Evolutionary conservation across 1,140 invertebrate species (phyloP), one percentile per base, ranked within the genome.

Genomic region (Dinothrombium tinctorium): DNA sequence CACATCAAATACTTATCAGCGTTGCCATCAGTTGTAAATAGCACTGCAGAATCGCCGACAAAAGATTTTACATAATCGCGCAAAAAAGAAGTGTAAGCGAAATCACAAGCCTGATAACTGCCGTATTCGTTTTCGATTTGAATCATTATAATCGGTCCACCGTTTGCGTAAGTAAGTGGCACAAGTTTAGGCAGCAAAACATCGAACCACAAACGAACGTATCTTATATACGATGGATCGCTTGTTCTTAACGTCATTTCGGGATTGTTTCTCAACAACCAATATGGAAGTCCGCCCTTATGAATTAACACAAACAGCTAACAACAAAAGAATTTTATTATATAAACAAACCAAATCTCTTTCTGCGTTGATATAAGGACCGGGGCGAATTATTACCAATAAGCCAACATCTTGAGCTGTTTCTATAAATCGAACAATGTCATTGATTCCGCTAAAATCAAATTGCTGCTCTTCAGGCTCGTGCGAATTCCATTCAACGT

Each of bases 281-380:
- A 62, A 6, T 48, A 54, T 19, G 60, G 60, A 33, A 62, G 50
- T 8, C 60, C 60, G 23, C 60, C 45, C 24, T 32, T n/a, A n/a
- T n/a, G n/a, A n/a, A n/a, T n/a, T n/a, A n/a, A n/a, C n/a, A n/a
- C n/a, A n/a, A n/a, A n/a, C n/a, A n/a, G n/a, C n/a, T n/a, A n/a
- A n/a, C n/a, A n/a, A n/a, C n/a, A n/a, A n/a, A n/a, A n/a, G n/a
- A n/a, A n/a, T n/a, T n/a, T n/a, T n/a, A n/a, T n/a, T n/a, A n/a
- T n/a, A n/a, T 28, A 28, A n/a, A 29, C 28, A 22, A n/a, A 36
- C 33, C 33, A 36, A 15, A 21, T 36, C 33, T 15, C 59, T 56
- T 49, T 67, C 64, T 24, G 57, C 64, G 56, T 61, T 62, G 21
- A 64, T 62, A 45, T 65, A 67, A 5, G 65, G 64, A 6, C 64